Base-by-base conservation (phyloP, 1,140 invertebrate species). In the Vanessa tameamea region DNA sequence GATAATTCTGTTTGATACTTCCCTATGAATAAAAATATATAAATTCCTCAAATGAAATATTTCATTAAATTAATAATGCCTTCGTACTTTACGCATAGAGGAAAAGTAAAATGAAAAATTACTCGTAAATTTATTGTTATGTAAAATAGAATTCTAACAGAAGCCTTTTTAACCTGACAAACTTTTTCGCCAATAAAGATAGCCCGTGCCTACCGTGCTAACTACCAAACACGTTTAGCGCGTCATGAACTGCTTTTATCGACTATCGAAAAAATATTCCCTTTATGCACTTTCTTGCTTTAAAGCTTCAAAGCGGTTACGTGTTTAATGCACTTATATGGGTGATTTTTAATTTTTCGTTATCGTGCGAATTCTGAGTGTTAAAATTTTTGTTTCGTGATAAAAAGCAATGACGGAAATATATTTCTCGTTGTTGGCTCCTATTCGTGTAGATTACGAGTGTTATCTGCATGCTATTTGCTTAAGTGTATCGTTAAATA, bases 201-300 rank as follows among this genome's bases (percentile, higher is more conserved):
- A 47, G 61, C 47, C 26, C 48, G 59, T 31, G 48, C 51, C 53
- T 51, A 31, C 26, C 26, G 69, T 71, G 57, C 47, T 64, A 71
- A 71, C 69, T 71, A 71, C 23, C 59, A 71, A 71, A 71, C 31
- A 70, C 59, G 69, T 64, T 71, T 71, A 71, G 57, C 47, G 47
- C 26, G 43, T 15, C 48, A 47, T 59, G 55, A 57, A 59, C 37
- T 59, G 59, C 47, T 50, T 71, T 71, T 26, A 71, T 37, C 20
- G 51, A 50, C 64, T 50, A 14, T 50, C 64, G 57, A 37, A 59
- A 59, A 59, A 59, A 31, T 31, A 31, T 31, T 31, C n/a, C 26
- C 23, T 59, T 37, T 37, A 59, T 59, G 23, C 57, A 59, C 26
- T 57, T 16, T 31, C 16, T 59, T 7, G 11, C 14, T 59, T 59